Conservation (phyloP, 2,888 invertebrate species). For the Pterobdella sp. region DNA sequence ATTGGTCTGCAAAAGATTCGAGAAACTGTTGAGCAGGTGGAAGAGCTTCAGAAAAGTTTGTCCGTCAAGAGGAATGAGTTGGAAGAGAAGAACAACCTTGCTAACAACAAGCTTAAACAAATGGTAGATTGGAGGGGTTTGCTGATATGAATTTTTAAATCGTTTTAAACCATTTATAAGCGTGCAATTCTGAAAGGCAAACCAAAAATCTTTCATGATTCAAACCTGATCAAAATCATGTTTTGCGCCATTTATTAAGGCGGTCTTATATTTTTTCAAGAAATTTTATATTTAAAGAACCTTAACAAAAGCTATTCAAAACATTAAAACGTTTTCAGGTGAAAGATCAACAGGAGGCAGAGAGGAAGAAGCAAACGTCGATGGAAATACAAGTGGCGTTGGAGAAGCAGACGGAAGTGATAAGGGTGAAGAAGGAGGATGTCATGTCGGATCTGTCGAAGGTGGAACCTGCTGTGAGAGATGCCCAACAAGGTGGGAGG, state of each 20-base stretch:
- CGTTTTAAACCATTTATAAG: no score
- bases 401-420: conserved; percentile 74
- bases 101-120: conserved; percentile 95
- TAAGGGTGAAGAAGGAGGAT: conserved; percentile 81
- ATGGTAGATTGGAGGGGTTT: no score
- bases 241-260: no score
- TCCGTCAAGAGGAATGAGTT: conserved; percentile 76
- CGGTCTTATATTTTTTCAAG: not conserved
- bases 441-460: conserved; percentile 92
- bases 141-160: no score
- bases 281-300: not conserved
- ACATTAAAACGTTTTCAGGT: conserved; percentile 44
- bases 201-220: no score
- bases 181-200: no score
- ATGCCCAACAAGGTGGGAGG: conserved; percentile 74
- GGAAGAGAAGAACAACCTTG: conserved; percentile 95
- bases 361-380: conserved; percentile 94
- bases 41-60: conserved; percentile 96
- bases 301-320: not conserved
- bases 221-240: no score
- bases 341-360: conserved; percentile 96
- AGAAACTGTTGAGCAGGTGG: conserved; percentile 97
- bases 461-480: conserved; percentile 97
- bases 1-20: conserved; percentile 97
- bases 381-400: conserved; percentile 87